A percentile compares a stretch with the other conserved stretches of the same genome.
These are phyloP conservation scores for Syncerus caffer DNA, from an alignment of 2,797 vertebrate genomes.

Conservation along the genomic window DNA sequence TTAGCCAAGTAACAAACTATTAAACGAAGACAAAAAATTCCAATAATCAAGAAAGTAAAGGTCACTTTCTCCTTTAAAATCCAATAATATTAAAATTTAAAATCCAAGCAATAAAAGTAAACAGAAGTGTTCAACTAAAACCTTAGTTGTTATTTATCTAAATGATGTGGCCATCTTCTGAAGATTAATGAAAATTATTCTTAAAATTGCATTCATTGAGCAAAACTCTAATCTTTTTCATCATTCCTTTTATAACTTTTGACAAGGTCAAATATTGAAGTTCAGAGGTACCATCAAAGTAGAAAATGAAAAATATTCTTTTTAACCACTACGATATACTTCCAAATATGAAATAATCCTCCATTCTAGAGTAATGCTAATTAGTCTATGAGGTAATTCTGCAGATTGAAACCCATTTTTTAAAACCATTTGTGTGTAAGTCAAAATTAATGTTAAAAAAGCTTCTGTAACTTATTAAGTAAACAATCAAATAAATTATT, in stretches of 20 bases:
- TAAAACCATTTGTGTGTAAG: background rate
- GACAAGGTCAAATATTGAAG: background rate
- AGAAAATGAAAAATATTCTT: background rate
- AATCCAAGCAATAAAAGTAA: background rate
- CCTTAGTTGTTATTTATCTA: background rate
- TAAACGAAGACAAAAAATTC: background rate
- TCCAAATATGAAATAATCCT: background rate
- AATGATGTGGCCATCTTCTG: background rate
- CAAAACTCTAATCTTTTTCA: slow-evolving; percentile 7
- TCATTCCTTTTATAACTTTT: background rate
- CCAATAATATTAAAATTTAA: background rate
- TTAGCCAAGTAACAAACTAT: background rate
- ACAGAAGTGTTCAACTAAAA: background rate
- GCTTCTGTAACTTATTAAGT: background rate
- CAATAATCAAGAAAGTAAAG: slow-evolving; percentile 29
- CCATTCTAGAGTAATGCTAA: background rate
- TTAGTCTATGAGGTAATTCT: background rate
- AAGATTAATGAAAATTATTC: slow-evolving; percentile 15
- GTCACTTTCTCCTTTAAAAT: background rate
- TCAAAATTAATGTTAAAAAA: slow-evolving; percentile 42
- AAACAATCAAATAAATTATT: background rate
- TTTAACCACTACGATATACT: background rate
- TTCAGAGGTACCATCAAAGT: background rate
- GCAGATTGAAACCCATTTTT: background rate
- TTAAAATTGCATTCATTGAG: slow-evolving; percentile 23